Evolutionary conservation across 2,888 invertebrate species (phyloP).

Genomic region (Sesia apiformis): DNA sequence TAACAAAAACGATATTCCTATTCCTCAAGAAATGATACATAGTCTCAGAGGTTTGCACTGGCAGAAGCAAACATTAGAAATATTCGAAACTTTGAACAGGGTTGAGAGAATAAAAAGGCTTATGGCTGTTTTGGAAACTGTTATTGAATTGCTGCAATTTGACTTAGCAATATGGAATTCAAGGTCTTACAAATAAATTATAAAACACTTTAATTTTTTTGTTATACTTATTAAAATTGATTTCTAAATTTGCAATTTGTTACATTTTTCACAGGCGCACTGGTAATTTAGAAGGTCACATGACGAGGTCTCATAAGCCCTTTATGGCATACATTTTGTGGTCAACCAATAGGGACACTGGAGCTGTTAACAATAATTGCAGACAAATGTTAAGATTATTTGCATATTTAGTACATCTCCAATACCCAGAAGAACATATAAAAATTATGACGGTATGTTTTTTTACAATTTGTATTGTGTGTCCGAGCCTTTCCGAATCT

Average conservation of each 20-base stretch:
- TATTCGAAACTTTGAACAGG: conserved; percentile 47
- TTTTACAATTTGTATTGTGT: no score
- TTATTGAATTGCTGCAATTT: conserved; percentile 69
- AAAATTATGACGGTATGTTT: conserved; percentile 47
- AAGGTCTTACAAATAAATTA: conserved; percentile 45
- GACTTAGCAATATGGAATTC: conserved; percentile 74
- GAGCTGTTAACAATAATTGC: conserved; percentile 41
- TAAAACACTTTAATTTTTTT: no score
- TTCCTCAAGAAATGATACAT: conserved; percentile 45
- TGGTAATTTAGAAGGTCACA: conserved; percentile 36
- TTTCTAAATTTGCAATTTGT: not conserved
- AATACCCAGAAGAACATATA: conserved; percentile 50
- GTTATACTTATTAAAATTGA: not conserved
- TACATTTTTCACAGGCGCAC: conserved; percentile 34
- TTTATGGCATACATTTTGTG: conserved; percentile 49
- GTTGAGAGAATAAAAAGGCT: conserved; percentile 63
- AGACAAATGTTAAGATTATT: conserved; percentile 49
- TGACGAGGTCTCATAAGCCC: conserved; percentile 50
- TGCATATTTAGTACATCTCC: conserved; percentile 41
- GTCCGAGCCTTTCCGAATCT: no score
- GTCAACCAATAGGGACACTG: conserved; percentile 43
- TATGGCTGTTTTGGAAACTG: conserved; percentile 59
- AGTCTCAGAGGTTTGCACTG: conserved; percentile 49
- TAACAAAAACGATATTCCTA: conserved; percentile 39
- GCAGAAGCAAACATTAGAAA: conserved; percentile 57